These are phyloP conservation scores for Tenualosa thibaudeaui DNA, from an alignment of 2,797 vertebrate genomes.

Conservation along the genomic window DNA sequence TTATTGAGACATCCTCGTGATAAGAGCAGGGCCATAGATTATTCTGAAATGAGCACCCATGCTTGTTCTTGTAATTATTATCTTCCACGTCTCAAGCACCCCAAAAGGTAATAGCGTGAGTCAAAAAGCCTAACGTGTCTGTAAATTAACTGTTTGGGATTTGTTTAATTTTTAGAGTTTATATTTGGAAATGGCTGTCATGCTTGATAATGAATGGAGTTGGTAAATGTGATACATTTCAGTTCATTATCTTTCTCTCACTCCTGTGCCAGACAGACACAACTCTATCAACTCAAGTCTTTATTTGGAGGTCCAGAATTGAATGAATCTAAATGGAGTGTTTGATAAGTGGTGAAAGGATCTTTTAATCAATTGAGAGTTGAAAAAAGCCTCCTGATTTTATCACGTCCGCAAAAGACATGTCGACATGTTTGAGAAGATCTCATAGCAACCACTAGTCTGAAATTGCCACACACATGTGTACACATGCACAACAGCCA, in stretches of 20 bases:
- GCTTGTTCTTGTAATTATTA: background rate
- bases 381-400: background rate
- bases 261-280: background rate
- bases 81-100: background rate
- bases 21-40: background rate
- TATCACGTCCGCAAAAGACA: background rate
- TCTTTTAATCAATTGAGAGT: background rate
- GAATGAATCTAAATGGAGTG: background rate
- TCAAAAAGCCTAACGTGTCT: background rate
- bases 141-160: background rate
- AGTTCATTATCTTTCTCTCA: slow-evolving; percentile 7
- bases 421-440: slow-evolving; percentile 1
- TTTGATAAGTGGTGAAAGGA: background rate
- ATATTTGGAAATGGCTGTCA: slow-evolving; percentile 8
- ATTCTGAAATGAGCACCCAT: background rate
- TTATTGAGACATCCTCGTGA: slow-evolving; percentile 56
- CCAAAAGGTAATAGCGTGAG: background rate
- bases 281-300: slow-evolving; percentile 1
- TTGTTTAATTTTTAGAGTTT: background rate
- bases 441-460: background rate
- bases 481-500: background rate
- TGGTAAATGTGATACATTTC: slow-evolving; percentile 2
- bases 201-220: background rate
- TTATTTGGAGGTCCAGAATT: background rate
- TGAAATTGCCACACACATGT: background rate